Evolutionary conservation across 37 sponge, comb jelly and placozoan species (phyloP), one percentile per base, ranked within the genome.

Genomic region (Crambe crambe): DNA sequence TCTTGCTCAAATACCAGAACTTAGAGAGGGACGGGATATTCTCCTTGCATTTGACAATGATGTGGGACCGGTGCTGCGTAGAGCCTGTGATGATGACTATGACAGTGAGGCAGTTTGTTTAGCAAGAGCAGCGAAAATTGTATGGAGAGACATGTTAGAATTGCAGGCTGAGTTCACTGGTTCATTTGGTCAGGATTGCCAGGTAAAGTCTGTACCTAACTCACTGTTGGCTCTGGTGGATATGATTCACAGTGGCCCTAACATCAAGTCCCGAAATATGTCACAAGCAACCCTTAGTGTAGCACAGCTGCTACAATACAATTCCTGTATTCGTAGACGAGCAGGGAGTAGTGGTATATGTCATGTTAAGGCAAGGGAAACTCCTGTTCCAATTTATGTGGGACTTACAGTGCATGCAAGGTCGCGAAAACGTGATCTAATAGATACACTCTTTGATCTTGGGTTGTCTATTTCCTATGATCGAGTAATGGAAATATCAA

Each of bases 1-100:
- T 40, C 29, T 73, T n/a, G 56, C 47, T 18, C 54, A 73, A 42
- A 27, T 73, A 26, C 74, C 74, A 27, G 56, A 73, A 26, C 56
- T 73, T 42, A 73, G 20, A 42, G 56, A 73, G 26, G 74, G 74
- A 9, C 42, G 56, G 4, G 74, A 73, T 23, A 44, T 73, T 3
- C 74, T 73, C 3, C 74, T 73, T 42, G 74, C 74, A n/a, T 73
- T 73, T 73, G 54, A 73, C 5, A 26, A 42, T 44, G 74, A 73
- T 26, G 44, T 73, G 56, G 74, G 74, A 9, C 27, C 22, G 38
- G 74, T 40, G 5, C 34, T 73, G 15, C 54, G 3, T n/a, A 42
- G 42, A 42, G 21, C 44, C n/a, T 73, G 56, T 42, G 56, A 73
- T 43, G 23, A 73, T 25, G 12, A 27, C 25, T 35, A 44, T 73